Evolutionary conservation across 2,113 vertebrate genomes (phyloP), one percentile per base, ranked within the genome.

Genomic region (Solea solea): DNA sequence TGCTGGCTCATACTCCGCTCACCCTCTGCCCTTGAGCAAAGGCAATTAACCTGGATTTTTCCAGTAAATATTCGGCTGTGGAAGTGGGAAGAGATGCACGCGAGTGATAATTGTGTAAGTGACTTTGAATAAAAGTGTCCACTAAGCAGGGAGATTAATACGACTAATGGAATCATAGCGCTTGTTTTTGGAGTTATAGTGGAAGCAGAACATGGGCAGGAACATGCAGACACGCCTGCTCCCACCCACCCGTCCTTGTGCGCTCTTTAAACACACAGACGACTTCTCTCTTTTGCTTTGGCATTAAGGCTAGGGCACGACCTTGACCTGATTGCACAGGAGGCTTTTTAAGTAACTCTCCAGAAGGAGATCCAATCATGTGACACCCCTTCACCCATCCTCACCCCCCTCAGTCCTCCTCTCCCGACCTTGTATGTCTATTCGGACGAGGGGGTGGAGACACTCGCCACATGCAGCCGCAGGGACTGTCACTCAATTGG

Each of bases 281-380:
- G 54, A 74, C 80, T 59, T 72, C 46, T 77, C 71, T 77, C 64
- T 76, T 84, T 82, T 84, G 71, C 82, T 76, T 80, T 83, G 80
- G 87, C 87, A 86, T 90, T 85, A 88, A 81, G 69, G 63, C 82
- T 15, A 53, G 49, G 60, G 74, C 76, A 8, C 82, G 90, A 93
- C 91, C 90, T 93, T 94, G 91, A 94, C 90, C 91, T 86, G 85
- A 83, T 88, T 90, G 87, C 85, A 69, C 63, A 91, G 84, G 74
- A 88, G 86, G 86, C 89, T 89, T 89, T 89, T 91, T 90, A 92
- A 90, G 90, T 90, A 90, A 92, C 86, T 87, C 80, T 92, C 86
- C 80, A 85, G 89, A 88, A 90, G 87, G 82, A 88, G 84, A 91
- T 89, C 79, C 67, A 88, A 84, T 93, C 92, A 90, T 90, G 85